Base-by-base conservation (phyloP, 2,888 invertebrate species). In the Girardia tigrina region DNA sequence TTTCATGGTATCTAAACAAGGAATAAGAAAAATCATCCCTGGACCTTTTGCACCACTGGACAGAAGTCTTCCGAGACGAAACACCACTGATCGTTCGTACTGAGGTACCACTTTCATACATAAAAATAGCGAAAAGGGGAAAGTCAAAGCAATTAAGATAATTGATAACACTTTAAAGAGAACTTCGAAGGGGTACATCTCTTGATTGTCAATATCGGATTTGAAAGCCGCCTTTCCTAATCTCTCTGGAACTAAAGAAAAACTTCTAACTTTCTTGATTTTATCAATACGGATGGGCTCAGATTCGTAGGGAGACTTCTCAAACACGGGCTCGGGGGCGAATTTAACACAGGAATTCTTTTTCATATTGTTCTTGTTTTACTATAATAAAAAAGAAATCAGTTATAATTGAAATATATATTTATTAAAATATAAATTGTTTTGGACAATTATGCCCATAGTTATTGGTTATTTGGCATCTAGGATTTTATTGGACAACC, bases 71-170 rank as follows among this genome's bases (percentile, higher is more conserved):
- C 82, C 82, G 4, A 82, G 78, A 4, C 82, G 80, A 76, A 82
- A 82, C 23, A 82, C 77, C 26, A 81, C 81, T 78, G 81, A 79
- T 74, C 82, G 71, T 75, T 81, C 81, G 78, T 82, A 82, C 76
- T 82, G 81, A 73, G 80, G 79, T 14, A 82, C 81, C 70, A 77
- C 80, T 79, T 80, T 77, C 79, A 77, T 80, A 79, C 76, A 77
- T 42, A 69, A 26, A 29, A 82, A 78, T 8, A 82, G 76, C 6
- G 82, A 82, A 42, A 82, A 75, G 0, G 82, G 82, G 23, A 82
- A 78, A 26, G 82, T 82, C 71, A 79, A 26, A 14, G 29, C 74
- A 29, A 75, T 75, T 20, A 75, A 8, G 23, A 75, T 42, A 28
- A 29, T 28, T 16, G 36, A 26, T 29, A 75, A 26, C 26, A 42